Evolutionary conservation across 2,888 invertebrate species (phyloP).

Genomic region (Vannuccia rotundouncinata): DNA sequence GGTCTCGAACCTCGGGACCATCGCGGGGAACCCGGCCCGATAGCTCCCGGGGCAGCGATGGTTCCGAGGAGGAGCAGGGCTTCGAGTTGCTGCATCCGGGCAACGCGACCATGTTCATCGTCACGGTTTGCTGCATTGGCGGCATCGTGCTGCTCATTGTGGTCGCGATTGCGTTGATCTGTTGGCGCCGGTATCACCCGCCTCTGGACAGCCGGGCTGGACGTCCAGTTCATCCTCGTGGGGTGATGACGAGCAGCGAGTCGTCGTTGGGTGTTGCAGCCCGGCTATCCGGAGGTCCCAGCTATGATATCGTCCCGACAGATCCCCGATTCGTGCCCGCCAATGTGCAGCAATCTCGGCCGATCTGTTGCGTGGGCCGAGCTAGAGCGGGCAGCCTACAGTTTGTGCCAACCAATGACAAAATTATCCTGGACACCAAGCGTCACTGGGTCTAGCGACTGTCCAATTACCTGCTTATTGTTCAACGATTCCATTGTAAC

Average conservation of each 20-base stretch:
- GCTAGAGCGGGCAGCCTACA: neutral
- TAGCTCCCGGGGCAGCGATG: neutral
- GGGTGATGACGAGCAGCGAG: neutral
- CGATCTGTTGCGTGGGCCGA: neutral
- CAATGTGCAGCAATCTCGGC: neutral
- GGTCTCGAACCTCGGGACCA: too few relatives aligned
- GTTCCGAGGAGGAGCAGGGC: too few relatives aligned
- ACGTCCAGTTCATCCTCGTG: neutral
- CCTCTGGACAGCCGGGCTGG: neutral
- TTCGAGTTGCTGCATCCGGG: neutral
- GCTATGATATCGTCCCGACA: constrained; percentile 1
- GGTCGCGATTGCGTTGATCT: neutral
- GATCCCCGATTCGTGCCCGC: too few relatives aligned
- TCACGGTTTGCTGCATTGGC: neutral
- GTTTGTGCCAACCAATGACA: neutral
- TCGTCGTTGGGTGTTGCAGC: neutral
- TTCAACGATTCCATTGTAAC: too few relatives aligned
- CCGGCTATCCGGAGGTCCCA: neutral
- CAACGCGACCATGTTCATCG: neutral
- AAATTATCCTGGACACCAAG: neutral
- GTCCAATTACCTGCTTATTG: too few relatives aligned
- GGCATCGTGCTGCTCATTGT: neutral
- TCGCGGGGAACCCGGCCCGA: too few relatives aligned
- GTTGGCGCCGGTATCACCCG: neutral
- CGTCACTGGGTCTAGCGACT: neutral